Conservation (phyloP, 2,113 vertebrate genomes). For the Piaya cayana region DNA sequence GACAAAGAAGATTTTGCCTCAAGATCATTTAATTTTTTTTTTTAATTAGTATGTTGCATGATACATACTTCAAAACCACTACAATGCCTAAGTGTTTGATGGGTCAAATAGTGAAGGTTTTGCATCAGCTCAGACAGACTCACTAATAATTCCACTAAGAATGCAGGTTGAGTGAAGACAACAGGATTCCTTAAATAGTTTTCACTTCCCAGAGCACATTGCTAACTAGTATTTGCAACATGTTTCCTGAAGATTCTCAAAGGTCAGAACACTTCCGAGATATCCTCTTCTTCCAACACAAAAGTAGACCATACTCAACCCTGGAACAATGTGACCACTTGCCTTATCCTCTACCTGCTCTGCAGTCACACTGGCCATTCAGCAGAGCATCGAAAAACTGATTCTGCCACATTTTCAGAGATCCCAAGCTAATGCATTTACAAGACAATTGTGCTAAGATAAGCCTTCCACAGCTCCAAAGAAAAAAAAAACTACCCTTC, state of each 20-base stretch:
- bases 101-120: not conserved
- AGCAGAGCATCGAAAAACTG: not conserved
- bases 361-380: not conserved
- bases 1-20: not conserved
- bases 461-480: not conserved
- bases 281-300: not conserved
- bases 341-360: not conserved
- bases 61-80: not conserved
- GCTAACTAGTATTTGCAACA: not conserved
- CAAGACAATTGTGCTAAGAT: not conserved
- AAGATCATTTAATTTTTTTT: not conserved
- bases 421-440: not conserved
- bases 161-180: not conserved
- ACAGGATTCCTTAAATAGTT: not conserved
- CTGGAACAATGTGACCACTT: not conserved
- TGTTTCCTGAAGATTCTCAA: not conserved
- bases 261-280: not conserved
- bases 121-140: not conserved
- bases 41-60: not conserved
- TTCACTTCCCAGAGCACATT: not conserved
- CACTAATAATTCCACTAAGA: not conserved
- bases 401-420: not conserved
- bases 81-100: not conserved
- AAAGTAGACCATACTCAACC: not conserved
- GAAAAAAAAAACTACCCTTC: not conserved